Evolutionary conservation across 2,113 vertebrate genomes (phyloP), one percentile per base, ranked within the genome.

Genomic region (Bujurquina vittata): DNA sequence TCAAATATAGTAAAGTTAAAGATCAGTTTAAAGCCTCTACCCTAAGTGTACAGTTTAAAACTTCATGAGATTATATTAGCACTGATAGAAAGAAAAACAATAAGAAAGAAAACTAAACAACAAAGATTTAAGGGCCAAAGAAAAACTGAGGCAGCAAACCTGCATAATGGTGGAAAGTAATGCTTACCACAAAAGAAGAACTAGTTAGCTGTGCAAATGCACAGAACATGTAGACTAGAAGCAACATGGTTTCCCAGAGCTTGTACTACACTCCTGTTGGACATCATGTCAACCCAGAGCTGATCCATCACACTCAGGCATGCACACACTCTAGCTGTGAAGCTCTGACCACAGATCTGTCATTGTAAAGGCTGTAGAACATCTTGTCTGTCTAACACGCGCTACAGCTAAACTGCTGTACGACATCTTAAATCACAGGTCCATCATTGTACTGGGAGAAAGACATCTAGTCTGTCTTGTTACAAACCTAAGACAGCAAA

Each of bases 251-350:
- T 93, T 94, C 82, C 87, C 65, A 37, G 81, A 87, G 90, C 92
- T 93, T 95, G 92, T 94, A 92, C 85, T 90, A 91, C 92, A 94
- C 76, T 92, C 77, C 80, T 93, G 92, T 93, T 90, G 88, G 91
- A 92, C 91, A 92, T 92, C 87, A 90, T 92, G 91, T 92, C 93
- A 92, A 93, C 83, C 84, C 81, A 83, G 65, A 75, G 80, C 88
- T 86, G 89, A 94, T 94, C 87, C 90, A 94, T 92, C 92, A 90
- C 63, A 69, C 85, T 85, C 88, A 80, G 58, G 22, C 73, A 87
- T 79, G 69, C 89, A 67, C 75, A 79, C 86, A 83, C 79, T 62
- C 75, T 40, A 57, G 79, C 81, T 81, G 83, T 87, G 79, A 82
- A 88, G 83, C 85, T 89, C 81, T 9, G 31, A 86, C 87, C 65